Conservation (phyloP, 2,888 invertebrate genomes). For the Phytoseiulus persimilis region DNA sequence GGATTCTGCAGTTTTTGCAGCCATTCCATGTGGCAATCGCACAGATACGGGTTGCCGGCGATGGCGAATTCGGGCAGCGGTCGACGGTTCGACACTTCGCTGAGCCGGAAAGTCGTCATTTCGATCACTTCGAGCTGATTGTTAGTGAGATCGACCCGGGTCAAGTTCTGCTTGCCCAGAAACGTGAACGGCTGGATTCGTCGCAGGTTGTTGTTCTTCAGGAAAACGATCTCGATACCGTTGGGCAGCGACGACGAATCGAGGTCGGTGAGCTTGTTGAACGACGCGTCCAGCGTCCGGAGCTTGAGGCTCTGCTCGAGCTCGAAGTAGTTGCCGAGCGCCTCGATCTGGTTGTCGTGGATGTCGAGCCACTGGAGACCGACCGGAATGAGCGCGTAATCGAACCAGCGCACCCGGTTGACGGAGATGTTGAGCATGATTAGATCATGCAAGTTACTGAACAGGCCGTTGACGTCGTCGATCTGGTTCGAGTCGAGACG, state of each 20-base stretch:
- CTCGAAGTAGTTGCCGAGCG: conserved; percentile 73
- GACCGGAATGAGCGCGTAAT: conserved; percentile 72
- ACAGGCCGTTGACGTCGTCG: conserved; percentile 70
- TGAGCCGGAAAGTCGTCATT: conserved; percentile 72
- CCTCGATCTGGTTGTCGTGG: conserved; percentile 73
- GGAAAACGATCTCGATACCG: conserved; percentile 68
- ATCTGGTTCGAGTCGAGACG: conserved; percentile 76
- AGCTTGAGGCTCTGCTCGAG: conserved; percentile 69
- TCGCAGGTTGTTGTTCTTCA: conserved; percentile 79
- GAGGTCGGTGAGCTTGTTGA: conserved; percentile 62
- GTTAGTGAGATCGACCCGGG: conserved; percentile 80
- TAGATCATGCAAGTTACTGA: conserved; percentile 70
- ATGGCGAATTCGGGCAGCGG: conserved; percentile 47
- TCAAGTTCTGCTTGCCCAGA: conserved; percentile 75
- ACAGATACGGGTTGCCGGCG: conserved; percentile 55
- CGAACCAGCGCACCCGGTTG: conserved; percentile 78
- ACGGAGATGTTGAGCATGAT: conserved; percentile 86
- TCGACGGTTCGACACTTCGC: conserved; percentile 64
- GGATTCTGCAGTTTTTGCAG: conserved; percentile 57
- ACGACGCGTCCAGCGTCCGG: conserved; percentile 80
- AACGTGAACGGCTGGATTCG: conserved; percentile 80
- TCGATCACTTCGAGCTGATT: conserved; percentile 84
- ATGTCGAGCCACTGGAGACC: conserved; percentile 81
- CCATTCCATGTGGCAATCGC: conserved; percentile 86
- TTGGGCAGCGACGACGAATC: conserved; percentile 70